Percentiles rank a stretch among this genome's conserved stretches.
phyloP scores from a whole-genome alignment of 2,888 invertebrate species.

The Drosophila setosimentum region DNA sequence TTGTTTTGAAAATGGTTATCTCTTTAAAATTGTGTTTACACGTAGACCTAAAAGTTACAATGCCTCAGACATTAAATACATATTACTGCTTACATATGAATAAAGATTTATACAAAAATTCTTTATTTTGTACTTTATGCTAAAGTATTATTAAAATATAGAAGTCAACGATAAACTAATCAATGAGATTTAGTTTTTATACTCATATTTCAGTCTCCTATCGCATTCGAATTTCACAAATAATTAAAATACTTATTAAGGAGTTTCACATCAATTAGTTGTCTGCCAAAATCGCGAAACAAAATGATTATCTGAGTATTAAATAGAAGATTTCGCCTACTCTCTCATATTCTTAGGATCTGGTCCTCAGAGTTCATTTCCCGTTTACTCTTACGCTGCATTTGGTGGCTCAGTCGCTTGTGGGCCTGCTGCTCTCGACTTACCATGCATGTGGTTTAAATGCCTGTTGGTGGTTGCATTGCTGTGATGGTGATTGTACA shows the following conservation, averaged over 20 bases:
- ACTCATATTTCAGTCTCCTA: not conserved
- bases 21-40: not conserved
- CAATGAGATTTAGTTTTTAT: not conserved
- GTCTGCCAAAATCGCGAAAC: not conserved
- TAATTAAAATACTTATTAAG: not conserved
- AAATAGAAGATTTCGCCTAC: not conserved
- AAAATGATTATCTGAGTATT: not conserved
- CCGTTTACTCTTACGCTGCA: conserved; percentile 28
- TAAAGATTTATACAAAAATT: not conserved
- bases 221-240: not conserved
- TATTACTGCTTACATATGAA: not conserved
- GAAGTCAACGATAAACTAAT: not conserved
- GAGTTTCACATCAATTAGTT: not conserved
- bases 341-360: not conserved
- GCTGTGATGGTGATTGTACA: conserved; percentile 67
- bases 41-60: not conserved
- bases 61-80: not conserved
- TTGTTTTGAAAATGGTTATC: not conserved
- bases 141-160: not conserved
- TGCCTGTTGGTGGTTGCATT: conserved; percentile 57
- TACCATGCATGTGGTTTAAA: conserved; percentile 80
- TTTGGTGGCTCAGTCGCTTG: conserved; percentile 2
- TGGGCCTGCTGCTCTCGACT: conserved; percentile 46
- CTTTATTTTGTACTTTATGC: not conserved
- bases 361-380: not conserved